Conservation (phyloP, 2,888 invertebrate genomes). For the Tupiocoris notatus region DNA sequence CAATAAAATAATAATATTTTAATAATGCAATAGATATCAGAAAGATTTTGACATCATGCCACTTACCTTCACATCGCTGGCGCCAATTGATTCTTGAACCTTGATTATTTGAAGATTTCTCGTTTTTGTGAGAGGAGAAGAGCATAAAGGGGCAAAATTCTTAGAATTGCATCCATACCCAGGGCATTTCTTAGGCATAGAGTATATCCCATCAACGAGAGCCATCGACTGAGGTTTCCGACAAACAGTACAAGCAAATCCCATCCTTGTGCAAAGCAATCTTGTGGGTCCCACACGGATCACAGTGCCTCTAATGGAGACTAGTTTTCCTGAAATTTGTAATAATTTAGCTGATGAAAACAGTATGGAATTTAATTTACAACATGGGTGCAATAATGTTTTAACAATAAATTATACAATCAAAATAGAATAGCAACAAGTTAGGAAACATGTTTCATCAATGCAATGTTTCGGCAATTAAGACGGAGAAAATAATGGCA, state of each 20-base stretch:
- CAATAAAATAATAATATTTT: too few species aligned
- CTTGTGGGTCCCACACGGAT: conserved; percentile 75
- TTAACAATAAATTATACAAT: too few species aligned
- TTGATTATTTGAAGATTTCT: conserved; percentile 77
- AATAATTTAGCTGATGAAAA: too few species aligned
- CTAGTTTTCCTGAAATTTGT: conserved; percentile 71
- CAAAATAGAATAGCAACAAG: too few species aligned
- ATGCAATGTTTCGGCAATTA: too few species aligned
- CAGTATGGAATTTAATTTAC: too few species aligned
- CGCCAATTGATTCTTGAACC: conserved; percentile 73
- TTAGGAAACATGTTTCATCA: too few species aligned
- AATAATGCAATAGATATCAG: too few species aligned
- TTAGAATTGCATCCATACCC: conserved; percentile 60
- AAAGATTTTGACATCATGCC: too few species aligned
- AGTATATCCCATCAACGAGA: conserved; percentile 64
- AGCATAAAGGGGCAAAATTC: conserved; percentile 63
- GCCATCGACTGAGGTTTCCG: conserved; percentile 64
- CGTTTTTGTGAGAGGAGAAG: conserved; percentile 70
- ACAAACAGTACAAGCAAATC: conserved; percentile 74
- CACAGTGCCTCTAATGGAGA: conserved; percentile 80
- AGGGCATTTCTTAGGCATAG: conserved; percentile 61
- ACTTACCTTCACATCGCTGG: conserved; percentile 61
- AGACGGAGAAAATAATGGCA: too few species aligned
- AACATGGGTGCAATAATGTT: too few species aligned
- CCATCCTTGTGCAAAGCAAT: conserved; percentile 71